These are phyloP conservation scores for Oreochromis mossambicus DNA, from an alignment of 2,797 vertebrate genomes.

Conservation along the genomic window DNA sequence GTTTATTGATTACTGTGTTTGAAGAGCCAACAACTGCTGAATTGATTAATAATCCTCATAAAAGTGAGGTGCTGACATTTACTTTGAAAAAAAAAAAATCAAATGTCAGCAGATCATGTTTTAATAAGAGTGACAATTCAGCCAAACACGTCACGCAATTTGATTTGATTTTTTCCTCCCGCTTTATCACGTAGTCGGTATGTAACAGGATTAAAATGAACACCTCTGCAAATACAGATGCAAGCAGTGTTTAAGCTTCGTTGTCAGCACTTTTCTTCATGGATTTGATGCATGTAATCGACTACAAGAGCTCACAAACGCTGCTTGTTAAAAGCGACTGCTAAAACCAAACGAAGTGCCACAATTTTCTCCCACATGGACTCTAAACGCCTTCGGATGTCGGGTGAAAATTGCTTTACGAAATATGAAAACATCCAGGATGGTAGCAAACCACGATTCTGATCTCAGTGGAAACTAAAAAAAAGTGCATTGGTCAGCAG, in stretches of 20 bases:
- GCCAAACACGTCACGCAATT: not conserved
- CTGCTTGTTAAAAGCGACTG: not conserved
- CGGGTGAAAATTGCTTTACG: not conserved
- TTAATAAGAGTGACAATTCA: not conserved
- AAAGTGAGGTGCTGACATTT: not conserved
- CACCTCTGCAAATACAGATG: not conserved
- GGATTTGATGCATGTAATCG: not conserved
- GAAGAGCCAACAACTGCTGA: not conserved
- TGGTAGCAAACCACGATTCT: not conserved
- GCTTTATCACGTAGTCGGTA: not conserved
- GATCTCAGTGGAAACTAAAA: not conserved
- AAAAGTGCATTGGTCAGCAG: not conserved
- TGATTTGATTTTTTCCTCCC: not conserved
- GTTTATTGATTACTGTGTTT: not conserved
- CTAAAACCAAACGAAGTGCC: not conserved
- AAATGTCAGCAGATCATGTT: not conserved
- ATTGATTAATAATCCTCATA: not conserved
- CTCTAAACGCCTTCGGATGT: not conserved
- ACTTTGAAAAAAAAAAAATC: not conserved
- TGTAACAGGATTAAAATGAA: not conserved
- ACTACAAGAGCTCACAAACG: not conserved
- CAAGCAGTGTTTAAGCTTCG: not conserved
- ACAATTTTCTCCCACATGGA: not conserved
- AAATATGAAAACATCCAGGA: not conserved
- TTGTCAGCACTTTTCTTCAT: not conserved